A percentile compares a stretch with the other conserved stretches of the same genome.
Conservation (phyloP, 2,888 invertebrate species). For the Omphaloscelis lunosa region DNA sequence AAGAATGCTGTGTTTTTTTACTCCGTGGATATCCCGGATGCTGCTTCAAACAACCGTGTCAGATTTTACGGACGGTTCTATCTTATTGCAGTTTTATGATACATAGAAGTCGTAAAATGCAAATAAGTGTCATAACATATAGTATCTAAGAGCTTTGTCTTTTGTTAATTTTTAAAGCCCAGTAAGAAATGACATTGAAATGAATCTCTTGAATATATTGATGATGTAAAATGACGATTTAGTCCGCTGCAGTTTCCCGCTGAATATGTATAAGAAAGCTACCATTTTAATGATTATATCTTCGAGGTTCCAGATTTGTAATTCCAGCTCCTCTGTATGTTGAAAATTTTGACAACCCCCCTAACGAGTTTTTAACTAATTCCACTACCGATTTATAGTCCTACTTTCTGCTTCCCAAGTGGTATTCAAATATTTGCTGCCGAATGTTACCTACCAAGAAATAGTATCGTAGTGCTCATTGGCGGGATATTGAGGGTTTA, state of each 20-base stretch:
- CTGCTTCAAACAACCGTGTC: conserved; percentile 9
- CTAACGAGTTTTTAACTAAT: background rate
- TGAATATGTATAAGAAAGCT: background rate
- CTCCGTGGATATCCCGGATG: conserved; percentile 37
- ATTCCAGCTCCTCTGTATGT: background rate
- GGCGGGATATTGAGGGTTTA: background rate
- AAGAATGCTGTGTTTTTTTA: conserved; percentile 25
- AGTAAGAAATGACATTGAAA: conserved; percentile 26
- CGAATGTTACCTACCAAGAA: background rate
- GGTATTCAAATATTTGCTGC: background rate
- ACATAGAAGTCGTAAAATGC: conserved; percentile 37
- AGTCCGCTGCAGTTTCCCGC: background rate
- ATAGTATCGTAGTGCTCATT: background rate
- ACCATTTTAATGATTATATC: background rate
- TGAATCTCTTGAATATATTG: background rate
- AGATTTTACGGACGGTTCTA: conserved; percentile 28
- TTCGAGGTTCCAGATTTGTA: background rate
- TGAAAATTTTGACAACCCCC: no score
- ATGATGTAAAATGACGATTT: background rate
- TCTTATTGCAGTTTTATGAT: conserved; percentile 27
- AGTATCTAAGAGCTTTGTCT: conserved; percentile 1
- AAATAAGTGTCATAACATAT: conserved; percentile 28
- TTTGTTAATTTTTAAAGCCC: conserved; percentile 13
- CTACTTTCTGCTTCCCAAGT: background rate
- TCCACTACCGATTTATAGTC: no score